phyloP scores from a whole-genome alignment of 2,113 vertebrate genomes.

The Rafetus swinhoei region DNA sequence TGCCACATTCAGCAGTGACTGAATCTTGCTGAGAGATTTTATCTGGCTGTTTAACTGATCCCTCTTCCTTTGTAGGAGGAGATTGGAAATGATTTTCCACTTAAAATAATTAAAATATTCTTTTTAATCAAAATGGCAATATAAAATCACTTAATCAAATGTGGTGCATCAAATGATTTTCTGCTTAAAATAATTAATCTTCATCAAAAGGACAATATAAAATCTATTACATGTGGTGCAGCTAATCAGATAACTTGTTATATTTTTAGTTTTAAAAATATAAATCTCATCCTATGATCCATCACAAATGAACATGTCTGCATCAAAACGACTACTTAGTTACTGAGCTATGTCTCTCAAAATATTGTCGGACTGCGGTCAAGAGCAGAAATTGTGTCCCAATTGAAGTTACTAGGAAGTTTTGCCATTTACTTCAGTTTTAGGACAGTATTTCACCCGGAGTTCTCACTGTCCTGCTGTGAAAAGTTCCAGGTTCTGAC shows the following conservation, averaged over 20 bases:
- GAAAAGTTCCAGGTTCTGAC: background rate
- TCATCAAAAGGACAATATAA: background rate
- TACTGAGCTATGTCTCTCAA: background rate
- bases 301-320: background rate
- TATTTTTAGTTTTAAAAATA: constrained; percentile 2
- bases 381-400: too few species aligned
- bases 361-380: background rate
- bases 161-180: background rate
- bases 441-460: background rate
- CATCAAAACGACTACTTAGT: background rate
- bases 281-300: background rate
- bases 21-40: background rate
- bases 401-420: too few species aligned
- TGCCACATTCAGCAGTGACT: background rate
- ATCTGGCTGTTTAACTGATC: background rate
- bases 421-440: background rate
- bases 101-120: background rate
- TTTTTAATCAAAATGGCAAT: background rate
- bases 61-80: background rate
- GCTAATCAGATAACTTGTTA: background rate
- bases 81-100: background rate
- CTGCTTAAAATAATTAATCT: background rate
- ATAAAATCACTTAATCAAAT: background rate
- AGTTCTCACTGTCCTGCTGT: background rate
- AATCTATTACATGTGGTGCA: background rate